Percentiles rank a stretch among this genome's conserved stretches.
These are phyloP conservation scores for Cyclopterus lumpus DNA, from an alignment of 2,797 vertebrate species.

Conservation along the genomic window DNA sequence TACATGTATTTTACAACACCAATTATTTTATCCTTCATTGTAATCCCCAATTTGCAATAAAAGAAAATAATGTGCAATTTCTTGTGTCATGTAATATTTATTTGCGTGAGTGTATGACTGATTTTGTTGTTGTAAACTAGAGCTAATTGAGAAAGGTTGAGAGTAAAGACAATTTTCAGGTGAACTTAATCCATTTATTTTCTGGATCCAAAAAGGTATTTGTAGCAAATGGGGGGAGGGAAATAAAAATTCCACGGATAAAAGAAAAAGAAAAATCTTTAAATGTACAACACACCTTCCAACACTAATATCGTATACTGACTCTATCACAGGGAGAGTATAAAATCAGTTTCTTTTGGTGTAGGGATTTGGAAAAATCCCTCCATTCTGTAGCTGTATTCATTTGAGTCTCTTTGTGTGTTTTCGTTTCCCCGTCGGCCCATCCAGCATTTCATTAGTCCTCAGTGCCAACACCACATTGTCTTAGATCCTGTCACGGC, in stretches of 20 bases:
- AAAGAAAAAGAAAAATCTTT: slow-evolving; percentile 49
- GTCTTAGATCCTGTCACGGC: slow-evolving; percentile 81
- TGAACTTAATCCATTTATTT: slow-evolving; percentile 51
- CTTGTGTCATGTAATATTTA: slow-evolving; percentile 39
- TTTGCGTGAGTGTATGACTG: slow-evolving; percentile 24
- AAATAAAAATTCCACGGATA: slow-evolving; percentile 44
- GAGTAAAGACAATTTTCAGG: neutral
- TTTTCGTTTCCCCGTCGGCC: slow-evolving; percentile 77
- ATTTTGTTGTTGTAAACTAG: neutral
- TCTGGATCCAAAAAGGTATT: slow-evolving; percentile 51
- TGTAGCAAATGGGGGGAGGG: slow-evolving; percentile 49
- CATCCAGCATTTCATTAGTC: slow-evolving; percentile 80
- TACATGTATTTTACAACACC: slow-evolving; percentile 66
- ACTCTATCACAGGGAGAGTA: slow-evolving; percentile 73
- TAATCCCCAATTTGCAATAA: slow-evolving; percentile 80
- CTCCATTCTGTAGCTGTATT: slow-evolving; percentile 77
- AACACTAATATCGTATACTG: slow-evolving; percentile 66
- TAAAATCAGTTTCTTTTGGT: slow-evolving; percentile 82
- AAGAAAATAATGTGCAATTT: slow-evolving; percentile 48
- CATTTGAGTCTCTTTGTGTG: slow-evolving; percentile 77
- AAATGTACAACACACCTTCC: slow-evolving; percentile 64
- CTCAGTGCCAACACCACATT: slow-evolving; percentile 79
- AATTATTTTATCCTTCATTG: slow-evolving; percentile 71
- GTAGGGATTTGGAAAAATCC: slow-evolving; percentile 77
- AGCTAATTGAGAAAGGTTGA: neutral